Conservation (phyloP, 2,797 vertebrate genomes). For the Bryconaethiops microstoma region DNA sequence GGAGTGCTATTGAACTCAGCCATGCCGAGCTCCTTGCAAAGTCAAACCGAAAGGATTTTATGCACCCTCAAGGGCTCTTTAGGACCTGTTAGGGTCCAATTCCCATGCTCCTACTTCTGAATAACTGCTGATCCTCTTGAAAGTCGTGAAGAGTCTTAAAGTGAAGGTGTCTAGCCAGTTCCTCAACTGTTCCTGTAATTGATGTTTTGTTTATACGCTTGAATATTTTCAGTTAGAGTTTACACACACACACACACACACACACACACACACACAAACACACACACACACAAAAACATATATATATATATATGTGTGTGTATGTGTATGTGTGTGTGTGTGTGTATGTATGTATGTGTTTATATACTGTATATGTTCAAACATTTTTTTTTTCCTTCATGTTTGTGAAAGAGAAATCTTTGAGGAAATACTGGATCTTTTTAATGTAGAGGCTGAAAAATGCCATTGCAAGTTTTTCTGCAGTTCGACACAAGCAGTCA, state of each 20-base stretch:
- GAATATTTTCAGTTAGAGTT: not conserved
- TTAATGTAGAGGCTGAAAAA: not conserved
- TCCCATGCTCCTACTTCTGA: conserved; percentile 43
- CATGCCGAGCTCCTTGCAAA: conserved; percentile 39
- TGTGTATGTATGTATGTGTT: too few relatives aligned
- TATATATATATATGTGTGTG: too few relatives aligned
- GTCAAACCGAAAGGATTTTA: conserved; percentile 44
- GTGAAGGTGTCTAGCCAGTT: conserved; percentile 28
- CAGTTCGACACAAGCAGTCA: not conserved
- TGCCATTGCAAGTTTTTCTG: not conserved
- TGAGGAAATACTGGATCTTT: not conserved
- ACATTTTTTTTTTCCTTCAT: not conserved
- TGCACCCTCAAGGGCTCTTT: conserved; percentile 47
- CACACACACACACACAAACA: too few relatives aligned
- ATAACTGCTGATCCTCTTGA: conserved; percentile 48
- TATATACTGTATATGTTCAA: not conserved
- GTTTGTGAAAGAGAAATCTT: not conserved
- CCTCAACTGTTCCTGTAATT: conserved; percentile 1
- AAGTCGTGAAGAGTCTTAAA: conserved; percentile 29
- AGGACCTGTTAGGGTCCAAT: conserved; percentile 45
- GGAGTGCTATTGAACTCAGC: conserved; percentile 48
- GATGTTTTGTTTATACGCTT: not conserved
- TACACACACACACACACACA: not conserved
- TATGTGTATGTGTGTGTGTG: too few relatives aligned
- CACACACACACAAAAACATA: too few relatives aligned